These are phyloP conservation scores for Diarsia brunnea DNA, from an alignment of 2,888 invertebrate genomes.

Conservation along the genomic window DNA sequence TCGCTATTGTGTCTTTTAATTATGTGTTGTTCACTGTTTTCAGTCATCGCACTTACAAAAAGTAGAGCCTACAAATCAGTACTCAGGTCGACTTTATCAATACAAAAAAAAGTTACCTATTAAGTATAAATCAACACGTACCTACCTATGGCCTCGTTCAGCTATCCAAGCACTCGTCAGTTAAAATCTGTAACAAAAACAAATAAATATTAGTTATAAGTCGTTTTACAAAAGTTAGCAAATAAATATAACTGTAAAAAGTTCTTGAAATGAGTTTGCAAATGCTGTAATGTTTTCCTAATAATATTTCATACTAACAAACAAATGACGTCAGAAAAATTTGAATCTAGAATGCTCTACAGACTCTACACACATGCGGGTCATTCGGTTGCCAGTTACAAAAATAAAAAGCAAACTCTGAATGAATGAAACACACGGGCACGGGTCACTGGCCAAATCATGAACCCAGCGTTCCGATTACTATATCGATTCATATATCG, in stretches of 20 bases:
- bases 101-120: conserved; percentile 4
- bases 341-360: conserved; percentile 36
- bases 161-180: conserved; percentile 80
- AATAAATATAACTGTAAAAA: neutral
- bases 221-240: neutral
- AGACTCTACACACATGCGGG: neutral
- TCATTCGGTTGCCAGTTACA: conserved; percentile 28
- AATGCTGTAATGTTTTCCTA: neutral
- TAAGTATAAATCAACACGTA: conserved; percentile 38
- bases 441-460: conserved; percentile 77
- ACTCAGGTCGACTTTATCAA: neutral
- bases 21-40: neutral
- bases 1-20: neutral
- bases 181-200: conserved; percentile 82
- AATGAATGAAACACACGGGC: conserved; percentile 74
- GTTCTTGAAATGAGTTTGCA: neutral
- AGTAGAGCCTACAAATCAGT: neutral
- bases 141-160: conserved; percentile 86
- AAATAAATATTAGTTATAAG: conserved; percentile 40
- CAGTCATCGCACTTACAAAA: neutral
- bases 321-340: neutral
- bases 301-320: neutral
- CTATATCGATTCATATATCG: conserved; percentile 76
- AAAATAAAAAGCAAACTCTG: conserved; percentile 49
- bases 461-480: conserved; percentile 74